Evolutionary conservation across 2,113 vertebrate genomes (phyloP).

Genomic region (Cyrtonyx montezumae): DNA sequence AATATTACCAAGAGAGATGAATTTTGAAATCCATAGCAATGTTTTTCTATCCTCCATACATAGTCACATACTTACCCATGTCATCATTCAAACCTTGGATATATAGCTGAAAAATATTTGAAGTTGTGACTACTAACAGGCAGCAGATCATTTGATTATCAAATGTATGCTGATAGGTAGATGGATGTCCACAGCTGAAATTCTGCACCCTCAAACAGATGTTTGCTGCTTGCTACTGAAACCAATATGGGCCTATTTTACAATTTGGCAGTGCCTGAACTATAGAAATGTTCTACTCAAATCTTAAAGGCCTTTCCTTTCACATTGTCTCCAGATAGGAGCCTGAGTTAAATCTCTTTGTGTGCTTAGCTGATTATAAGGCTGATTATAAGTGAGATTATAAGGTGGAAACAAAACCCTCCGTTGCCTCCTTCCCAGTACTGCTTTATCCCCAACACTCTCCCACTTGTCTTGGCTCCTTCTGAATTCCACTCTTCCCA

Average conservation of each 20-base stretch:
- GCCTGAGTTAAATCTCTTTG: background rate
- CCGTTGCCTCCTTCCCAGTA: rapidly evolving
- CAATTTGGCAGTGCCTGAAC: background rate
- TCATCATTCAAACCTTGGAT: background rate
- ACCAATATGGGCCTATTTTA: background rate
- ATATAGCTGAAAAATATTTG: background rate
- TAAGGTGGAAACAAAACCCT: background rate
- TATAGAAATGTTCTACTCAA: background rate
- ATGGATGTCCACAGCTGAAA: background rate
- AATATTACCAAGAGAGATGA: background rate
- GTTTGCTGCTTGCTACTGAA: background rate
- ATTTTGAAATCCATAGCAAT: background rate
- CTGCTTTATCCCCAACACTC: background rate
- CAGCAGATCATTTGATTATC: background rate
- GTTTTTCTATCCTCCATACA: background rate
- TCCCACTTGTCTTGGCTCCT: background rate
- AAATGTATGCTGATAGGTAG: no score
- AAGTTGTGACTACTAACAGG: background rate
- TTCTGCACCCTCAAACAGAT: background rate
- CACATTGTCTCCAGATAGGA: background rate
- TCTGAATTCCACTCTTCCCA: background rate
- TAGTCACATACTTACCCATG: background rate
- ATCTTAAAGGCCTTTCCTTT: background rate
- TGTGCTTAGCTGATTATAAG: background rate
- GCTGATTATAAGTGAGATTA: background rate